These are phyloP conservation scores for Erpobdella octoculata DNA, from an alignment of 2,888 invertebrate species.

Conservation along the genomic window DNA sequence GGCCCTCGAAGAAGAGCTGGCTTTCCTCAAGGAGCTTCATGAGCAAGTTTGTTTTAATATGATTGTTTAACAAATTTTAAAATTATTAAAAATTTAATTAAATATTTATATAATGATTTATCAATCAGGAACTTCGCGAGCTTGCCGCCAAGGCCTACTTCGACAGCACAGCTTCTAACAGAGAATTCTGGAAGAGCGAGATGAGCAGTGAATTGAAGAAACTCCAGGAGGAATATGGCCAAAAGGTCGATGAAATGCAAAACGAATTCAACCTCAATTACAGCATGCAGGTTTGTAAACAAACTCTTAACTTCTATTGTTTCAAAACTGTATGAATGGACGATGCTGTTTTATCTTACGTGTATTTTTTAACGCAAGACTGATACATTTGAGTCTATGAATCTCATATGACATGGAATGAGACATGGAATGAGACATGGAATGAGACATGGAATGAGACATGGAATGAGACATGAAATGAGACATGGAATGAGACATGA, in stretches of 20 bases:
- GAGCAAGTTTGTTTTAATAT: slow-evolving; percentile 9
- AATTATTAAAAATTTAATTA: not conserved
- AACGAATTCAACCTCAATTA: slow-evolving; percentile 28
- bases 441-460: too few relatives aligned
- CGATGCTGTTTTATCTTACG: not conserved
- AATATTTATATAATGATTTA: not conserved
- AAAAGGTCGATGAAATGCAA: slow-evolving; percentile 24
- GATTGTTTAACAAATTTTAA: not conserved
- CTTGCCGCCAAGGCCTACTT: slow-evolving; percentile 54
- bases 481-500: too few relatives aligned
- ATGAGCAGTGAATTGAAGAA: slow-evolving; percentile 54
- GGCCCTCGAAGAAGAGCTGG: slow-evolving; percentile 21
- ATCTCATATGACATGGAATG: too few relatives aligned
- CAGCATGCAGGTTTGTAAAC: slow-evolving; percentile 29
- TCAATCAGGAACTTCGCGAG: slow-evolving; percentile 55
- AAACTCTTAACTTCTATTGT: too few relatives aligned
- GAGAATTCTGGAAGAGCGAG: slow-evolving; percentile 57
- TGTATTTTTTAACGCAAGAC: not conserved
- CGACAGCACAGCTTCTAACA: slow-evolving; percentile 56
- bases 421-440: too few relatives aligned
- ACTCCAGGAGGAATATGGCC: slow-evolving; percentile 47
- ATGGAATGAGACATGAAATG: too few relatives aligned
- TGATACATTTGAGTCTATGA: not conserved
- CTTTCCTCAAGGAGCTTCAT: slow-evolving; percentile 22
- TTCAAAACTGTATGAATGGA: not conserved